Conservation (phyloP, 1,140 invertebrate species). For the Hycleus phaleratus region DNA sequence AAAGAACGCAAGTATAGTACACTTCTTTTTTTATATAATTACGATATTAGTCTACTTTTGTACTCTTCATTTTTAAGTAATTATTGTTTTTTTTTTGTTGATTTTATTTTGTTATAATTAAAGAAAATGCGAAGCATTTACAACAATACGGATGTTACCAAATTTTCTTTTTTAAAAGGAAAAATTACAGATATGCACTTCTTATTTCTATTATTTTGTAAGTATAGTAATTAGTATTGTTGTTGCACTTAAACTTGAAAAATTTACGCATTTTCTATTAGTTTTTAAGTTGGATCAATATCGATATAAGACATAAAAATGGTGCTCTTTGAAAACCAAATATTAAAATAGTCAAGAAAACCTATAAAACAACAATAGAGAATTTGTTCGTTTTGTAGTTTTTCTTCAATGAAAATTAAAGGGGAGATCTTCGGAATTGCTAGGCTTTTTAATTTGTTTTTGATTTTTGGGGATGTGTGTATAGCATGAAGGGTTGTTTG, state of each 20-base stretch:
- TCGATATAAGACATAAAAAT: too few species aligned
- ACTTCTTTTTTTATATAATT: background rate
- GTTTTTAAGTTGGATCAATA: constrained; percentile 5
- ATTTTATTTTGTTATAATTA: constrained; percentile 26
- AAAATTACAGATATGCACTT: constrained; percentile 15
- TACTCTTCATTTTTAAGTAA: too few species aligned
- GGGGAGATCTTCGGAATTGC: too few species aligned
- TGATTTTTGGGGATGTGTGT: constrained; percentile 18
- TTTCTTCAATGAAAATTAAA: background rate
- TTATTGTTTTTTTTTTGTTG: constrained; percentile 23
- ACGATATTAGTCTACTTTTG: background rate
- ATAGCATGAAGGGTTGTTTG: constrained; percentile 27
- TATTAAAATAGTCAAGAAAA: too few species aligned
- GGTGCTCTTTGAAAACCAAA: too few species aligned
- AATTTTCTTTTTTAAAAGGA: constrained; percentile 6
- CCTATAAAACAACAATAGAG: too few species aligned
- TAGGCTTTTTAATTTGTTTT: background rate
- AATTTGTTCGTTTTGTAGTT: background rate
- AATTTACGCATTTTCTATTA: constrained; percentile 10
- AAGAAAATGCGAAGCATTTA: constrained; percentile 15
- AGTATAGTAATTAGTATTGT: constrained; percentile 8
- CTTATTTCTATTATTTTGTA: too few species aligned
- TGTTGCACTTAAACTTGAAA: background rate
- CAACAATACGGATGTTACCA: constrained; percentile 17
- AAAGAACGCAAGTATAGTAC: constrained; percentile 27